Evolutionary conservation across 2,888 invertebrate species (phyloP).

Genomic region (Opisthograptis luteolata): DNA sequence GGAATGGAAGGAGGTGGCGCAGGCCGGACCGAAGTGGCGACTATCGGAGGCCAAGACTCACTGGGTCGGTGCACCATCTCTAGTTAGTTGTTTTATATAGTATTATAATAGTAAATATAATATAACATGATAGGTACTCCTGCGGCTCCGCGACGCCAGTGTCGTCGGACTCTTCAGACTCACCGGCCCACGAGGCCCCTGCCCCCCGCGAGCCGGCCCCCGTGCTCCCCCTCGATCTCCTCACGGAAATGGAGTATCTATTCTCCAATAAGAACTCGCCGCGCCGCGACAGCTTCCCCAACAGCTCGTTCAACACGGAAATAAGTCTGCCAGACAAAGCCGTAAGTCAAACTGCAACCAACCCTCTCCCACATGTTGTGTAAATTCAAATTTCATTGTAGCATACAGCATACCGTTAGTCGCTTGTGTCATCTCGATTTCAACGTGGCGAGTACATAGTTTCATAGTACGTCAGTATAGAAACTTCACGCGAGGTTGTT

Average conservation of each 20-base stretch:
- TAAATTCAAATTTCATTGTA: slow-evolving; percentile 13
- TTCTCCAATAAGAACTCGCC: slow-evolving; percentile 58
- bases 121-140: slow-evolving; percentile 62
- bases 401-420: slow-evolving; percentile 26
- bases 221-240: slow-evolving; percentile 67
- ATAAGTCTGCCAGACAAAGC: slow-evolving; percentile 66
- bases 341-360: slow-evolving; percentile 51
- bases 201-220: slow-evolving; percentile 56
- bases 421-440: slow-evolving; percentile 22
- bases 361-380: neutral
- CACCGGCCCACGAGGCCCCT: slow-evolving; percentile 55
- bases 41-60: too few relatives aligned
- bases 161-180: slow-evolving; percentile 71
- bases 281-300: slow-evolving; percentile 65
- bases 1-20: too few relatives aligned
- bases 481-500: neutral
- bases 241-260: slow-evolving; percentile 75
- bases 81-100: too few relatives aligned
- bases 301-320: slow-evolving; percentile 56
- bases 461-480: neutral
- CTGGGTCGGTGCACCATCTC: too few relatives aligned
- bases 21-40: too few relatives aligned
- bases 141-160: slow-evolving; percentile 75
- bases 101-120: too few relatives aligned
- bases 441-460: neutral